These are phyloP conservation scores for Crocidura indochinensis DNA, from an alignment of 2,797 vertebrate genomes.

Conservation along the genomic window DNA sequence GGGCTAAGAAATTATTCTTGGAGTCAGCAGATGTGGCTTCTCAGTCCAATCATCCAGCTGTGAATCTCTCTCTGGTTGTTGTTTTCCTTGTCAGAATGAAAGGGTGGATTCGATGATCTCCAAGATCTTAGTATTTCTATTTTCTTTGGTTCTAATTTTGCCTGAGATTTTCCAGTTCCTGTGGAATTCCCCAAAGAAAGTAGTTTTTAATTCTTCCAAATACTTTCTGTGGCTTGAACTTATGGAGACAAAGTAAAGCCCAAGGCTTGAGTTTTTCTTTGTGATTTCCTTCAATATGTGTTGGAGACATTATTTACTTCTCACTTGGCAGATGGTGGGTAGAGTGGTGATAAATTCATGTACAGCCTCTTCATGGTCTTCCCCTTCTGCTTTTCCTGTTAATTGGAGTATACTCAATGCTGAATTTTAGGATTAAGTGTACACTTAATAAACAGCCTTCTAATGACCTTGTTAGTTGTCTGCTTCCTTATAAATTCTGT, in stretches of 20 bases:
- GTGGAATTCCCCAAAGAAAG: conserved; percentile 79
- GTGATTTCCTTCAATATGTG: conserved; percentile 69
- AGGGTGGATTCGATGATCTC: conserved; percentile 63
- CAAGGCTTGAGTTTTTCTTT: conserved; percentile 66
- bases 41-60: conserved; percentile 70
- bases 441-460: not conserved
- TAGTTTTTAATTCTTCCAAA: conserved; percentile 73
- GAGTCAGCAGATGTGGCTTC: conserved; percentile 66
- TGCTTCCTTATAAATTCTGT: not conserved
- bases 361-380: not conserved
- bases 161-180: conserved; percentile 74
- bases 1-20: conserved; percentile 67
- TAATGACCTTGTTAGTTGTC: not conserved
- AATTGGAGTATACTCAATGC: not conserved
- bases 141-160: conserved; percentile 77
- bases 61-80: conserved; percentile 51
- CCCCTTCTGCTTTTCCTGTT: too few relatives aligned
- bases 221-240: conserved; percentile 70
- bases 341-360: not conserved
- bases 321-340: not conserved
- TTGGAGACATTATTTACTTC: not conserved
- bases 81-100: conserved; percentile 19
- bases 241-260: conserved; percentile 65
- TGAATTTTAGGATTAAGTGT: not conserved
- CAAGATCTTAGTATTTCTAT: conserved; percentile 69